Percentiles rank a stretch among this genome's conserved stretches.
These are phyloP conservation scores for Acronicta alni DNA, from an alignment of 2,888 invertebrate species.

Conservation along the genomic window DNA sequence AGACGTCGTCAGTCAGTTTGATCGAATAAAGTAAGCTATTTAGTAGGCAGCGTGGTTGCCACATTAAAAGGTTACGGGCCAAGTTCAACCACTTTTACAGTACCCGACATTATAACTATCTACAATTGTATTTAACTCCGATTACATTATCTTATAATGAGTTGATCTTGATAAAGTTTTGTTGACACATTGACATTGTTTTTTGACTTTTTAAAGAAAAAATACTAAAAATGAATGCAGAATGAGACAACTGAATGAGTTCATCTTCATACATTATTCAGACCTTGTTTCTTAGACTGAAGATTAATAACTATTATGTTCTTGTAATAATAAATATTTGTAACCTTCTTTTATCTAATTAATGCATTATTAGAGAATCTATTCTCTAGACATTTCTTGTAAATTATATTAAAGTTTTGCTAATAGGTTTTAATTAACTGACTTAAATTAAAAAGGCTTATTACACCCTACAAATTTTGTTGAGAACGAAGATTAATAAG, in stretches of 20 bases:
- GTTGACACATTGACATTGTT: conserved; percentile 27
- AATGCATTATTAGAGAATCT: conserved; percentile 7
- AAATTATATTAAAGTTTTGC: background rate
- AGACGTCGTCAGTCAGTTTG: conserved; percentile 17
- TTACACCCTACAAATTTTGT: background rate
- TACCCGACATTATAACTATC: conserved; percentile 44
- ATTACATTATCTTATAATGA: conserved; percentile 30
- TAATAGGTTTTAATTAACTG: background rate
- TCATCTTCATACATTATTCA: conserved; percentile 32
- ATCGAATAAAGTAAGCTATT: conserved; percentile 33
- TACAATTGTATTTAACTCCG: conserved; percentile 35
- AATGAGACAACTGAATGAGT: too few relatives aligned
- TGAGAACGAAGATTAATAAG: background rate
- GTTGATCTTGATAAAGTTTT: conserved; percentile 20
- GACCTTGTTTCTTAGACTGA: conserved; percentile 11
- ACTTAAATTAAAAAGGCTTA: background rate
- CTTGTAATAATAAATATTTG: conserved; percentile 20
- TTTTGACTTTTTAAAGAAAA: conserved; percentile 16
- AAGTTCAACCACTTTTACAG: conserved; percentile 75
- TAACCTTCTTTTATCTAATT: conserved; percentile 15
- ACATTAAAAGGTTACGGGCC: conserved; percentile 69
- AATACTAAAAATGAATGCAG: conserved; percentile 5
- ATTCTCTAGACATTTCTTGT: conserved; percentile 4
- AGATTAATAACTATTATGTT: conserved; percentile 16
- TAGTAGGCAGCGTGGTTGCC: conserved; percentile 42